These are phyloP conservation scores for Plagodis dolabraria DNA, from an alignment of 2,888 invertebrate species.

Conservation along the genomic window DNA sequence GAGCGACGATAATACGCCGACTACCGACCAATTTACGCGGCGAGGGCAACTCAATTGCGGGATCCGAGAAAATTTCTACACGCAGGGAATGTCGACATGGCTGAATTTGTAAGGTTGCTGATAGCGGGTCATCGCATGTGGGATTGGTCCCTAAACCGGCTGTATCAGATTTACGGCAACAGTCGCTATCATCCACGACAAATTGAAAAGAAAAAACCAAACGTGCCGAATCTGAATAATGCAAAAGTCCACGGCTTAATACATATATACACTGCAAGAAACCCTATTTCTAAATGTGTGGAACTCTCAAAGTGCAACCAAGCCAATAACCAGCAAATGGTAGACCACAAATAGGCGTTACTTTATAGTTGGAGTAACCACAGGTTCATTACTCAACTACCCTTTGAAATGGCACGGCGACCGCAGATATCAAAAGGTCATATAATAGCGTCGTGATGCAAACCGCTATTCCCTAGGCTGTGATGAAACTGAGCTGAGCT, in stretches of 20 bases:
- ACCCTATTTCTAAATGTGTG: no score
- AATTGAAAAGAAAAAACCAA: constrained; percentile 4
- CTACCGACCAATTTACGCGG: constrained; percentile 57
- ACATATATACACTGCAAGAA: no score
- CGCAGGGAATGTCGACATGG: constrained; percentile 14
- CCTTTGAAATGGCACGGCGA: constrained; percentile 43
- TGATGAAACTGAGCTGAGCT: constrained; percentile 38
- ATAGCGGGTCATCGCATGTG: constrained; percentile 14
- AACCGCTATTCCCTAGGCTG: constrained; percentile 41
- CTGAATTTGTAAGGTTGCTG: constrained; percentile 25
- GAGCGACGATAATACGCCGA: constrained; percentile 53
- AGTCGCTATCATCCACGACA: not conserved
- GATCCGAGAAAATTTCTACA: constrained; percentile 29
- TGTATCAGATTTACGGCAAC: constrained; percentile 1
- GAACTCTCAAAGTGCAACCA: constrained; percentile 38
- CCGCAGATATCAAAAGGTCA: constrained; percentile 52
- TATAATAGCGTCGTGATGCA: constrained; percentile 47
- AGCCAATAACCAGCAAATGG: constrained; percentile 48
- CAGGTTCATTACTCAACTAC: constrained; percentile 50
- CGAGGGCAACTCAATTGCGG: constrained; percentile 53
- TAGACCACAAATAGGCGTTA: constrained; percentile 52
- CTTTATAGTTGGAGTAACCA: constrained; percentile 49
- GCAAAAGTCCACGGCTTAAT: no score
- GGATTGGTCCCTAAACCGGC: constrained; percentile 1
- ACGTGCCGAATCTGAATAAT: not conserved